These are phyloP conservation scores for Phocides pigmalion DNA, from an alignment of 1,140 invertebrate genomes.

Conservation along the genomic window DNA sequence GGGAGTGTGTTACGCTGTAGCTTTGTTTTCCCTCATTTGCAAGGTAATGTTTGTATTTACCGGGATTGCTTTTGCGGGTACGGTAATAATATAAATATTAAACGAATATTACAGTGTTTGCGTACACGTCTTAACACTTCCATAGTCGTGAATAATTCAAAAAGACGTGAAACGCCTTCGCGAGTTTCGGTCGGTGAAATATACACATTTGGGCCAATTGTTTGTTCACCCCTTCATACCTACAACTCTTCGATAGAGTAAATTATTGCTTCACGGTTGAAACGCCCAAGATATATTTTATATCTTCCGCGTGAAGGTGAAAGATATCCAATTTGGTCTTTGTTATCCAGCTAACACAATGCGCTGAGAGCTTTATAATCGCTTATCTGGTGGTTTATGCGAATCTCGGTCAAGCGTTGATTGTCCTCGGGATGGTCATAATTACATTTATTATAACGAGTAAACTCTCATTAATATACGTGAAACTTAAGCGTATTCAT, in stretches of 20 bases:
- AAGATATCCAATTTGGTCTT: background rate
- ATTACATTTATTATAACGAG: background rate
- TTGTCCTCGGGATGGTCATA: too few species aligned
- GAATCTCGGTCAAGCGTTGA: background rate
- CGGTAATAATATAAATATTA: constrained; percentile 73
- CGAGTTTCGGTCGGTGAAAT: constrained; percentile 36
- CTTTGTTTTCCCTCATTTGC: constrained; percentile 52
- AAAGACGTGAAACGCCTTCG: constrained; percentile 41
- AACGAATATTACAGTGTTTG: constrained; percentile 71
- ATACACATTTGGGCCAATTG: constrained; percentile 30
- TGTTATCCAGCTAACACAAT: constrained; percentile 5
- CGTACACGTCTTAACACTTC: constrained; percentile 68
- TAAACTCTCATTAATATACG: background rate
- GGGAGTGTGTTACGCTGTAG: constrained; percentile 51
- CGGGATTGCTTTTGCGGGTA: constrained; percentile 56
- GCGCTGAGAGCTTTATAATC: background rate
- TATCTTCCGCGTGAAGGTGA: constrained; percentile 6
- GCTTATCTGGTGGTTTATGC: background rate
- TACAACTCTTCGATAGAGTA: constrained; percentile 12
- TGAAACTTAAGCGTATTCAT: background rate
- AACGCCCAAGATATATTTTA: constrained; percentile 7
- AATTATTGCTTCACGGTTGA: constrained; percentile 26
- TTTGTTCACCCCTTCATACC: constrained; percentile 24
- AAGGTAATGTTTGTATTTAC: constrained; percentile 58
- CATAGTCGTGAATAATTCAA: constrained; percentile 72